Conservation (phyloP, 2,113 vertebrate genomes). For the Cyrtonyx montezumae region DNA sequence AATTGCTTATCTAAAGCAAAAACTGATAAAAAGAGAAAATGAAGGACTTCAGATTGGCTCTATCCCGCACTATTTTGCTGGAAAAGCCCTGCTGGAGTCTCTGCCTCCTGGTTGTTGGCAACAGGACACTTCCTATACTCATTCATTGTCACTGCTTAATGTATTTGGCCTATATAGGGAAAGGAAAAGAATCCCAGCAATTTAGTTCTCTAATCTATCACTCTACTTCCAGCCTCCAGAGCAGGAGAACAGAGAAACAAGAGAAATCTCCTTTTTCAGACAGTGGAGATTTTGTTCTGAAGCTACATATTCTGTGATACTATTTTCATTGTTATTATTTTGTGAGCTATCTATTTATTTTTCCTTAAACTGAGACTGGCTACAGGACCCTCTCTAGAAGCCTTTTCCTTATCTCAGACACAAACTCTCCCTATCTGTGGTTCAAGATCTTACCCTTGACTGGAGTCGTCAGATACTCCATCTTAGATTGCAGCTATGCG, state of each 20-base stretch:
- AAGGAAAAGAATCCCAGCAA: not conserved
- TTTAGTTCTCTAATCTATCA: not conserved
- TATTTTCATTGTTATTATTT: not conserved
- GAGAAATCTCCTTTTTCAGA: not conserved
- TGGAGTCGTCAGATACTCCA: not conserved
- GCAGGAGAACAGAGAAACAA: not conserved
- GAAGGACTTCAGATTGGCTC: not conserved
- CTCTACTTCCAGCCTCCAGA: not conserved
- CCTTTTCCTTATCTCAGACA: not conserved
- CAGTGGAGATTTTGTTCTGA: not conserved
- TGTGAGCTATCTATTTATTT: not conserved
- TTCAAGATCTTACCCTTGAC: not conserved
- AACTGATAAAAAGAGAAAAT: not conserved
- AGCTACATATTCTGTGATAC: not conserved
- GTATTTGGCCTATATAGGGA: not conserved
- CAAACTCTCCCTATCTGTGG: not conserved
- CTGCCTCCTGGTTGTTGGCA: not conserved
- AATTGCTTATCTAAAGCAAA: not conserved
- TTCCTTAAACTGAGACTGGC: not conserved
- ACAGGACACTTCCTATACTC: not conserved
- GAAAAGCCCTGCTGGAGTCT: not conserved
- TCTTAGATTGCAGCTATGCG: not conserved
- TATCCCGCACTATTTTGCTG: accelerated
- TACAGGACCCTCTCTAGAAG: not conserved
- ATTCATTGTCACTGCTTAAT: not conserved